phyloP scores from a whole-genome alignment of 1,140 invertebrate species.

The Penaeus vannamei region DNA sequence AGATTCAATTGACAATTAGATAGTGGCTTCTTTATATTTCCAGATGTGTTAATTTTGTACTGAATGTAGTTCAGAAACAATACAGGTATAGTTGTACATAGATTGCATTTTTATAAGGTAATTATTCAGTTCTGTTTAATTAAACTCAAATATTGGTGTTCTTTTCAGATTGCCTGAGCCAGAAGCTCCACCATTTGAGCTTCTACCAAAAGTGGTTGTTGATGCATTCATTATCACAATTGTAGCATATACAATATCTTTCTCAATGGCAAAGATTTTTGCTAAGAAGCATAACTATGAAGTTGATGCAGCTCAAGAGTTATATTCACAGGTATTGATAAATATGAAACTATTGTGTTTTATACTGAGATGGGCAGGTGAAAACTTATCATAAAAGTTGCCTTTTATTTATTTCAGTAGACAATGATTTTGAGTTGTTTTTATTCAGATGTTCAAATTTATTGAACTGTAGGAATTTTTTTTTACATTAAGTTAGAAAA shows the following conservation, averaged over 20 bases:
- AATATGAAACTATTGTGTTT: neutral
- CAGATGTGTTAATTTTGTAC: neutral
- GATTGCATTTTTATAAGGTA: neutral
- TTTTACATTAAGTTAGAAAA: no score
- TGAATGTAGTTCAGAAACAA: neutral
- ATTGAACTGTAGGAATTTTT: no score
- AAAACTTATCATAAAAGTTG: no score
- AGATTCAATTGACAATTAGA: neutral
- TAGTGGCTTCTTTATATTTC: neutral
- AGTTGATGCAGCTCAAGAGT: constrained; percentile 90
- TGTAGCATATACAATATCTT: constrained; percentile 90
- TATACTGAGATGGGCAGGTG: no score
- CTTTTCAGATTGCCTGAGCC: constrained; percentile 60
- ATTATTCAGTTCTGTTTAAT: neutral
- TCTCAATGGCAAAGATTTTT: constrained; percentile 95
- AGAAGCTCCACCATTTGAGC: constrained; percentile 41
- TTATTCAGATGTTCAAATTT: no score
- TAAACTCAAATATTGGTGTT: neutral
- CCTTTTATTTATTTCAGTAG: no score
- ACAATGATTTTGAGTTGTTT: no score
- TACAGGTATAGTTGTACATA: neutral
- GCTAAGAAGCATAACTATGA: constrained; percentile 90
- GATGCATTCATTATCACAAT: constrained; percentile 86
- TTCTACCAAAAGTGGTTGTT: constrained; percentile 75
- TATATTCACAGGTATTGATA: constrained; percentile 77